Base-by-base conservation (phyloP, 1,140 invertebrate species). In the Diachasma alloeum region DNA sequence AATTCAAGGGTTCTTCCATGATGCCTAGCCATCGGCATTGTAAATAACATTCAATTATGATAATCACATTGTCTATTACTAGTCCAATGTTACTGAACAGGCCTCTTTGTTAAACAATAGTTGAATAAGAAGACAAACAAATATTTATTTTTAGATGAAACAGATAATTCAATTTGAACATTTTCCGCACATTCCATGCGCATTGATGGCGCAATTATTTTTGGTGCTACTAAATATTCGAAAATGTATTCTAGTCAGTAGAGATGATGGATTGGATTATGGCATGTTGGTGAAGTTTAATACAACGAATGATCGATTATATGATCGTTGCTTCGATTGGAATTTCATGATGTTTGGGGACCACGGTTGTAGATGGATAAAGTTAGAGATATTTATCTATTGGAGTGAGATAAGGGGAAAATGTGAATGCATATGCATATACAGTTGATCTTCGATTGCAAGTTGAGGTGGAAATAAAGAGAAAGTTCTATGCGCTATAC, bases 181-280 rank as follows among this genome's bases (percentile, higher is more conserved):
- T 68, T 68, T 19, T n/a, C 17, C 36, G 66, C 66, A 68, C 66
- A 68, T 68, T 68, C 66, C 36, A 68, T 11, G 15, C 66, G 36
- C 17, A 26, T 37, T 39, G 31, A 31, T 37, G 36, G 31, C 15
- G 36, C 26, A 68, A 15, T 68, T 68, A 68, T 68, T 68, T 68
- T 68, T 36, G 66, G 36, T 68, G 66, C 26, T 68, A 63, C 2
- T 31, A 13, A 26, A 63, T 63, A 63, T 63, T 37, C 0, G 66
- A 68, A 9, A 66, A 39, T 39, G n/a, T 39, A 39, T 68, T 68
- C 66, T 68, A 68, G 66, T 68, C 66, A 68, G 39, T 68, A 68
- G 36, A 37, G 4, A 68, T 63, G 59, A 63, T 19, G 53, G 22
- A 31, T 26, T 63, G 59, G 59, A 63, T 26, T 2, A 26, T 1